Conservation (phyloP, 2,113 vertebrate species). For the Corythornis madagascariensis region DNA sequence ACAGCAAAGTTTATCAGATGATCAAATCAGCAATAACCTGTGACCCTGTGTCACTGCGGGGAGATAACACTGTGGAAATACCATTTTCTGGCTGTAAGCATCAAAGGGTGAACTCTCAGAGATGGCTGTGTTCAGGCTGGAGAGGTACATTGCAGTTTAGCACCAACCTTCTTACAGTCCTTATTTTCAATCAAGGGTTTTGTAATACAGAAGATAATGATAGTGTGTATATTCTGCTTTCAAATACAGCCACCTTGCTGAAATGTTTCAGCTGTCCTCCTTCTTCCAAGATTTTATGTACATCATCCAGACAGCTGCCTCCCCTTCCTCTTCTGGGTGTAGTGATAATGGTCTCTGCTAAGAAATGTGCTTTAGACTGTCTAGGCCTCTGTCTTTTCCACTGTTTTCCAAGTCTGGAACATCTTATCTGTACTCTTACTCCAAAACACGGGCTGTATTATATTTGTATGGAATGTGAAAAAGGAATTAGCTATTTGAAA, state of each 20-base stretch:
- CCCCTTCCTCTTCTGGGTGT: background rate
- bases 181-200: background rate
- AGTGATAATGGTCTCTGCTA: background rate
- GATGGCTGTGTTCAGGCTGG: background rate
- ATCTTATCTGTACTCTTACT: background rate
- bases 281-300: background rate
- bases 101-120: background rate
- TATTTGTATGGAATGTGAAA: background rate
- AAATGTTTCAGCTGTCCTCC: slow-evolving; percentile 9
- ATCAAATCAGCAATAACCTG: background rate
- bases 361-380: background rate
- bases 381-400: background rate
- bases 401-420: background rate
- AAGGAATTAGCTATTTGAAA: background rate
- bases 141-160: background rate
- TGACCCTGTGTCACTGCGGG: background rate
- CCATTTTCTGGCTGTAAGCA: background rate
- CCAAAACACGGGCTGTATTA: background rate
- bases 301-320: background rate
- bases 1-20: background rate
- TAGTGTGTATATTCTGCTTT: background rate
- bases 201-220: background rate
- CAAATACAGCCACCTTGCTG: background rate
- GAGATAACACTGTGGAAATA: background rate
- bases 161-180: background rate